These are phyloP conservation scores for Chondrosia reniformis DNA, from an alignment of 37 sponge, comb jelly and placozoan species.

Conservation along the genomic window DNA sequence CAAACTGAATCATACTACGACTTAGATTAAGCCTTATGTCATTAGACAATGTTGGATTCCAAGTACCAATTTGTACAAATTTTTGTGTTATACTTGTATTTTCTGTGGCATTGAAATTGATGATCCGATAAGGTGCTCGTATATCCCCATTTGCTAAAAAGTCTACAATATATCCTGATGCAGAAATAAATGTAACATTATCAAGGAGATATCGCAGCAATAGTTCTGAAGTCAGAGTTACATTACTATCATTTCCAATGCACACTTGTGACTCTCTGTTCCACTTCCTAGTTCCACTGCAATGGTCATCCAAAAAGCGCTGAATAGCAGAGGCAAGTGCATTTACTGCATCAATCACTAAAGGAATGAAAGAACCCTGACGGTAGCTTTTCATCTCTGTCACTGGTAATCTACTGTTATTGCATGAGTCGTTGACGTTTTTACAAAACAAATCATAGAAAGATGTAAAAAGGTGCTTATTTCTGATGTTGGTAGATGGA, in stretches of 20 bases:
- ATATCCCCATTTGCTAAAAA: conserved; percentile 66
- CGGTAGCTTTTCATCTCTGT: conserved; percentile 28
- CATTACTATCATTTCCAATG: conserved; percentile 17
- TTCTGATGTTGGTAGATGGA: conserved; percentile 46
- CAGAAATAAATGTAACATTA: conserved; percentile 37
- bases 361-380: conserved; percentile 60
- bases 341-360: conserved; percentile 86
- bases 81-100: not conserved
- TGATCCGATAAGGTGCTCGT: conserved; percentile 53
- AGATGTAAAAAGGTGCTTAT: conserved; percentile 67
- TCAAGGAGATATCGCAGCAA: conserved; percentile 44
- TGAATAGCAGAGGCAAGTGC: conserved; percentile 72
- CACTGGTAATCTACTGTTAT: not conserved
- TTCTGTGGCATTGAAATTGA: conserved; percentile 42
- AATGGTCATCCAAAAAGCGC: conserved; percentile 61
- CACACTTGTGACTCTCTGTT: conserved; percentile 34
- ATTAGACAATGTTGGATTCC: conserved; percentile 26
- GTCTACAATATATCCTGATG: conserved; percentile 32
- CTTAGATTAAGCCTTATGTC: not conserved
- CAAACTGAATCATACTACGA: conserved; percentile 39
- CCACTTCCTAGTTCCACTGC: conserved; percentile 37
- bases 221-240: conserved; percentile 23
- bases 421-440: not conserved
- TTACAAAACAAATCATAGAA: conserved; percentile 43
- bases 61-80: conserved; percentile 32